phyloP scores from a whole-genome alignment of 2,113 vertebrate species.

The Paracanthobrama guichenoti region DNA sequence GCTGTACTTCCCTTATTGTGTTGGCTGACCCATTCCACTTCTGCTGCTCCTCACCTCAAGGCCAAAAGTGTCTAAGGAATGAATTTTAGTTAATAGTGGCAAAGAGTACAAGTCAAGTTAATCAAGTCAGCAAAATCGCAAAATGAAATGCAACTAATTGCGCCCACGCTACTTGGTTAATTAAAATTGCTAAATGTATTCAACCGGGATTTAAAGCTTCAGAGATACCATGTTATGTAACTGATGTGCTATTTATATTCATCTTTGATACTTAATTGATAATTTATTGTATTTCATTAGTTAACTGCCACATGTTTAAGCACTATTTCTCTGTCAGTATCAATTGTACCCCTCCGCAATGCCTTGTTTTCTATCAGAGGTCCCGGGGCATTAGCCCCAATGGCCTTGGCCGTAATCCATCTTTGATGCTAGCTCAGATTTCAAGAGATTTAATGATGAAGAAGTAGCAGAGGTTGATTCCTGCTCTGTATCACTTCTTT shows the following conservation, averaged over 20 bases:
- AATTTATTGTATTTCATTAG: neutral
- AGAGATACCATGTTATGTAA: neutral
- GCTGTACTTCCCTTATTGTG: neutral
- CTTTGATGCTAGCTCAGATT: neutral
- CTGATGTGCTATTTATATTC: neutral
- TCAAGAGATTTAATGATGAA: conserved; percentile 4
- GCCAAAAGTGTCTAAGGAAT: neutral
- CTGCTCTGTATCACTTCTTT: neutral
- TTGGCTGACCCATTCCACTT: neutral
- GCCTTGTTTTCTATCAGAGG: neutral
- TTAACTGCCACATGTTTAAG: neutral
- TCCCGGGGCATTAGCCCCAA: neutral
- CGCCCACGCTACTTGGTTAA: neutral
- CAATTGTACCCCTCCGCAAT: neutral
- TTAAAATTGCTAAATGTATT: neutral
- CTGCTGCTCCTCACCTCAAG: neutral
- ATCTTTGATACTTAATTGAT: neutral
- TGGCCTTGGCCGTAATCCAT: neutral
- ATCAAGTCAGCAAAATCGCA: conserved; percentile 10
- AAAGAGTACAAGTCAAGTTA: neutral
- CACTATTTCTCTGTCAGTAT: neutral
- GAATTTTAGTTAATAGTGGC: neutral
- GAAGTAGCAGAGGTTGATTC: conserved; percentile 1
- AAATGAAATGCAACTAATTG: conserved; percentile 3
- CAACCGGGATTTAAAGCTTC: neutral